Conservation (phyloP, 2,113 vertebrate genomes). For the Edolisoma coerulescens region DNA sequence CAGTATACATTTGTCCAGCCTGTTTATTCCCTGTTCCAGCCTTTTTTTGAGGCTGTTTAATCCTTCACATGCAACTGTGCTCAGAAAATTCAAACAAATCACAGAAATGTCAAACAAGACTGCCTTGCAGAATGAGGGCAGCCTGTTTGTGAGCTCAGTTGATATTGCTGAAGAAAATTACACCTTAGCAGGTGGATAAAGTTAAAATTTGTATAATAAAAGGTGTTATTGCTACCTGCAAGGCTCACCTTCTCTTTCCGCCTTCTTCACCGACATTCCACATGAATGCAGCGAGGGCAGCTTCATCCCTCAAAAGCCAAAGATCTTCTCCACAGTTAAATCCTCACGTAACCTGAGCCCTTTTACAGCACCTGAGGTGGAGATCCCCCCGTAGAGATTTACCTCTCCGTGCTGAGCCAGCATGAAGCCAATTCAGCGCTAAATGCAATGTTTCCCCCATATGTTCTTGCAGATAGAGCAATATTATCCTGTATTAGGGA, state of each 20-base stretch:
- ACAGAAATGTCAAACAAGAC: background rate
- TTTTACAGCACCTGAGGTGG: background rate
- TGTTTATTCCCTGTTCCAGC: background rate
- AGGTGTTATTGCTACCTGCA: background rate
- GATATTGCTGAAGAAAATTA: background rate
- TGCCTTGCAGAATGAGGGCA: background rate
- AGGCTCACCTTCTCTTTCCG: background rate
- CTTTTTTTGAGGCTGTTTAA: background rate
- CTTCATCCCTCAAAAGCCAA: background rate
- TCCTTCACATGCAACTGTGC: background rate
- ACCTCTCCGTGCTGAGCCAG: background rate
- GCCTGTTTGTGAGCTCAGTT: background rate
- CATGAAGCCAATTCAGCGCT: constrained; percentile 20
- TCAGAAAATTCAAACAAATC: background rate
- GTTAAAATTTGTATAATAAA: background rate
- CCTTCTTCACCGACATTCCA: background rate
- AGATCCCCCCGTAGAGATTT: background rate
- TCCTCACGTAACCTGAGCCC: background rate
- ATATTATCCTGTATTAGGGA: constrained; percentile 66
- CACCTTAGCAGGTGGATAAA: background rate
- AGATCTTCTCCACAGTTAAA: background rate
- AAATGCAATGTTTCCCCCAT: constrained; percentile 16
- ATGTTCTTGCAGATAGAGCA: constrained; percentile 39
- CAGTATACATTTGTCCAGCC: background rate
- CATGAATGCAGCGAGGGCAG: background rate